These are phyloP conservation scores for Ostrea edulis DNA, from an alignment of 1,140 invertebrate species.

Conservation along the genomic window DNA sequence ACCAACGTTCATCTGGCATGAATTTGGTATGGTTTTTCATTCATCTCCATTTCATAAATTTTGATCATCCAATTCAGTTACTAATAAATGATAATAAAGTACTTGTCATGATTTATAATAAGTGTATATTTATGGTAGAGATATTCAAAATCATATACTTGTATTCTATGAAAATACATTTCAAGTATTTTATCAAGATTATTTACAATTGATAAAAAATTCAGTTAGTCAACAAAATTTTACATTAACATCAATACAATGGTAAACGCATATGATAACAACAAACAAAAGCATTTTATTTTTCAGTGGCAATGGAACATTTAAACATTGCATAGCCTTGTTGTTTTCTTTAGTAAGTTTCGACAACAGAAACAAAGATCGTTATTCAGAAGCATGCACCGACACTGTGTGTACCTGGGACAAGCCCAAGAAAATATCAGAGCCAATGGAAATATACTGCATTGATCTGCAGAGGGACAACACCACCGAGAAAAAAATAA, in stretches of 20 bases:
- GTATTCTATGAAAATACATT: not conserved
- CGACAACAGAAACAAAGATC: slow-evolving; percentile 32
- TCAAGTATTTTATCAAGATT: too few species aligned
- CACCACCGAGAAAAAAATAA: not conserved
- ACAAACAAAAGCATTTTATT: not conserved
- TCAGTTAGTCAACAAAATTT: not conserved
- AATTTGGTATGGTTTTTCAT: not conserved
- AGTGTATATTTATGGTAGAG: not conserved
- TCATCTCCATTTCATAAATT: too few species aligned
- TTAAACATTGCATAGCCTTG: slow-evolving; percentile 41
- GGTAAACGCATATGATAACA: not conserved
- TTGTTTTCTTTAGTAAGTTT: slow-evolving; percentile 44
- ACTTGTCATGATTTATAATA: too few species aligned
- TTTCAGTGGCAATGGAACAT: slow-evolving; percentile 42
- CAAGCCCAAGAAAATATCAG: slow-evolving; percentile 38
- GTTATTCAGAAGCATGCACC: slow-evolving; percentile 32
- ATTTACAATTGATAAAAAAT: too few species aligned
- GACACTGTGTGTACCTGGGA: slow-evolving; percentile 43
- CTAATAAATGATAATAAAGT: not conserved
- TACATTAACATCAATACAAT: not conserved
- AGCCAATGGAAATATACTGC: not conserved
- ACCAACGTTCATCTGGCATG: not conserved
- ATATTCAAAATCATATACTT: not conserved
- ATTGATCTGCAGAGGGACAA: slow-evolving; percentile 3
- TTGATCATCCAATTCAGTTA: not conserved